phyloP scores from a whole-genome alignment of 92 coral and sea anemone genomes.

The Siderastrea radians region DNA sequence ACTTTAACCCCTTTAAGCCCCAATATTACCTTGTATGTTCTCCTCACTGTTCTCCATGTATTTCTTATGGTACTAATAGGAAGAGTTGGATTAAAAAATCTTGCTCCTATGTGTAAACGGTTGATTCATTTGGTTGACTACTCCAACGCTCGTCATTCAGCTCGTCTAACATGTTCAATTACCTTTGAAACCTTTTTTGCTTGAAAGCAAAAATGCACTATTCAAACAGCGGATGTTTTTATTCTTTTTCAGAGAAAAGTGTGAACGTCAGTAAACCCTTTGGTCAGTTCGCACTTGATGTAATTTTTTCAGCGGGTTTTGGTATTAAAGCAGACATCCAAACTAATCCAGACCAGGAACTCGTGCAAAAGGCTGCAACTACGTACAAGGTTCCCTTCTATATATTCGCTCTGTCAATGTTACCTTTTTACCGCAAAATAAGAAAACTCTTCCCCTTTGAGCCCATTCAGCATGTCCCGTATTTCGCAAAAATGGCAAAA shows the following conservation, averaged over 20 bases:
- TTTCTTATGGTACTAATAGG: too few relatives aligned
- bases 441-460: slow-evolving; percentile 42
- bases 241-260: slow-evolving; percentile 51
- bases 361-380: slow-evolving; percentile 34
- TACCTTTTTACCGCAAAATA: slow-evolving; percentile 67
- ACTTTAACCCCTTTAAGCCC: too few relatives aligned
- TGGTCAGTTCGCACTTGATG: slow-evolving; percentile 61
- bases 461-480: slow-evolving; percentile 44
- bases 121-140: too few relatives aligned
- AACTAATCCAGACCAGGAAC: slow-evolving; percentile 49
- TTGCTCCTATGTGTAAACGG: too few relatives aligned
- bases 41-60: too few relatives aligned
- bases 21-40: too few relatives aligned
- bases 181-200: not conserved
- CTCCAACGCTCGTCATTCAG: too few relatives aligned
- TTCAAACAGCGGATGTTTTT: not conserved
- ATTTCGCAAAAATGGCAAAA: slow-evolving; percentile 64
- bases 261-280: slow-evolving; percentile 41
- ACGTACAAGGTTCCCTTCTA: slow-evolving; percentile 47
- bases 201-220: not conserved
- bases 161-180: too few relatives aligned
- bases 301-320: slow-evolving; percentile 65
- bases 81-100: too few relatives aligned
- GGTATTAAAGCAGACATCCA: slow-evolving; percentile 66
- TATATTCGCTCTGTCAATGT: slow-evolving; percentile 57